A percentile compares a stretch with the other conserved stretches of the same genome.
phyloP scores from a whole-genome alignment of 2,888 invertebrate genomes.

The Antheraea assamensis region DNA sequence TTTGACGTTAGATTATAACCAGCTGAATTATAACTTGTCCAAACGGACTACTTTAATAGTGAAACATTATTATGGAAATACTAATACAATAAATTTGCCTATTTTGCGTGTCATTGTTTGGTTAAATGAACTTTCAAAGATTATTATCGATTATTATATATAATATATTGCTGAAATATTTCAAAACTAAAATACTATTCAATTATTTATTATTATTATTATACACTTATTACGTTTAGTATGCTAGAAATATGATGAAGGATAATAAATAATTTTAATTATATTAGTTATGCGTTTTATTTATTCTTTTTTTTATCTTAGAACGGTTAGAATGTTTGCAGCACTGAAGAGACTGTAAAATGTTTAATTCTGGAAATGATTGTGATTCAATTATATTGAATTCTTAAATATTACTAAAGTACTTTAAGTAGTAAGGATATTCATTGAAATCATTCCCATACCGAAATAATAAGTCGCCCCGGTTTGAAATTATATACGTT shows the following conservation, averaged over 20 bases:
- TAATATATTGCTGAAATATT: slow-evolving; percentile 77
- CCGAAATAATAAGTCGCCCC: no score
- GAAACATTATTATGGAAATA: slow-evolving; percentile 63
- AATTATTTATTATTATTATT: slow-evolving; percentile 77
- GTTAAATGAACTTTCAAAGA: slow-evolving; percentile 62
- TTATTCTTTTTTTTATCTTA: not conserved
- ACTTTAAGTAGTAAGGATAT: no score
- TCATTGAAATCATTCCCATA: no score
- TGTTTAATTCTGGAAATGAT: no score
- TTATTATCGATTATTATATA: slow-evolving; percentile 70
- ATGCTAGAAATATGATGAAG: slow-evolving; percentile 83
- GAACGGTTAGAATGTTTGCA: no score
- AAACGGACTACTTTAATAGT: slow-evolving; percentile 57
- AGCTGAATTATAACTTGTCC: slow-evolving; percentile 46
- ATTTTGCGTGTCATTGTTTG: slow-evolving; percentile 75
- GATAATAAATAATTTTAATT: slow-evolving; percentile 84
- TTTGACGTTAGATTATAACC: slow-evolving; percentile 40
- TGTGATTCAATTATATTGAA: no score
- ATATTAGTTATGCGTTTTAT: slow-evolving; percentile 77
- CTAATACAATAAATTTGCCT: slow-evolving; percentile 78
- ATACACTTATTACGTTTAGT: slow-evolving; percentile 84
- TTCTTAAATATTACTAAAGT: no score
- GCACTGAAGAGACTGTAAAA: no score
- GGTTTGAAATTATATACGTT: no score
- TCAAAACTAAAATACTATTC: slow-evolving; percentile 81